Percentiles rank a stretch among this genome's conserved stretches.
phyloP scores from a whole-genome alignment of 2,797 vertebrate species.

The Novumbra hubbsi region DNA sequence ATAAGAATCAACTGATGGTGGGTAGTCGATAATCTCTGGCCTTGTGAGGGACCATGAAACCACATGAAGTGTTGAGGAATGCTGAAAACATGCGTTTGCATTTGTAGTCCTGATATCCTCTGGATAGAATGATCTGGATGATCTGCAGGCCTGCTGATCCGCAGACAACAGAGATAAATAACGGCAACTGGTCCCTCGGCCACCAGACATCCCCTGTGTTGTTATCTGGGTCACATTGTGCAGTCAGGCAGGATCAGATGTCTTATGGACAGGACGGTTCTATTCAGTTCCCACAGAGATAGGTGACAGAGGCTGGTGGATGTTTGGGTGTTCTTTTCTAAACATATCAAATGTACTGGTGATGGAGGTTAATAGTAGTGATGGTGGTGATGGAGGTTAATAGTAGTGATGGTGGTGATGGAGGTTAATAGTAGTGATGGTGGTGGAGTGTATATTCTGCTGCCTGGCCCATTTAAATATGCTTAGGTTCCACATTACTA shows the following conservation, averaged over 20 bases:
- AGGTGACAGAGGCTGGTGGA: neutral
- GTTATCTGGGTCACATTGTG: neutral
- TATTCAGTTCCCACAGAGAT: neutral
- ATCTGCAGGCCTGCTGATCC: no score
- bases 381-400: no score
- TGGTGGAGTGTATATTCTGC: neutral
- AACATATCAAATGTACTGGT: neutral
- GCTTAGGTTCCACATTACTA: neutral
- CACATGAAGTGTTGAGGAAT: no score
- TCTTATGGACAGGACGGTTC: neutral
- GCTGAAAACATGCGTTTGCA: no score
- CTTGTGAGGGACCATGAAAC: no score
- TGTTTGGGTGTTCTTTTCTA: neutral
- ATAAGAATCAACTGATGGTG: no score
- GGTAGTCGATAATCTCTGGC: no score
- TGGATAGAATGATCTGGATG: no score
- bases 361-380: neutral
- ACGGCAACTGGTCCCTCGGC: no score
- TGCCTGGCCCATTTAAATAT: neutral
- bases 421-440: neutral
- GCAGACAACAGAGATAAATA: no score
- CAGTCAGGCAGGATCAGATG: neutral
- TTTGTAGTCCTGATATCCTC: no score
- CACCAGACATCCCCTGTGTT: neutral
- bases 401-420: neutral